Evolutionary conservation across 23 tunicate species (phyloP).

Genomic region (Trididemnum nubilum): DNA sequence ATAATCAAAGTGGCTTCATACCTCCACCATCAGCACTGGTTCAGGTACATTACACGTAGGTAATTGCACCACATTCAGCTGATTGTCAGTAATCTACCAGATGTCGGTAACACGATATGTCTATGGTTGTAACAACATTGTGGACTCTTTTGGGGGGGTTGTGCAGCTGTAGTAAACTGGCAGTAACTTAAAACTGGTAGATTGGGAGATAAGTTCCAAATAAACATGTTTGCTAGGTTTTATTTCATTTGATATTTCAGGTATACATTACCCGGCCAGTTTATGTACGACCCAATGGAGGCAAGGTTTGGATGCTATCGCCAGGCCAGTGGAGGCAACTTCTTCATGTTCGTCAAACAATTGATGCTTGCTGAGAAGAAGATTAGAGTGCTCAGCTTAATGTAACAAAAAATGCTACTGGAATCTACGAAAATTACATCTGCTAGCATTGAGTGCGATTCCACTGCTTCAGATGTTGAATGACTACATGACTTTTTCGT

Average conservation of each 20-base stretch:
- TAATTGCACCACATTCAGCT: not conserved
- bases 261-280: not conserved
- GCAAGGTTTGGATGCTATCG: not conserved
- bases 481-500: not conserved
- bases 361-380: constrained; percentile 20
- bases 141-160: not conserved
- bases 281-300: constrained; percentile 1
- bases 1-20: constrained; percentile 6
- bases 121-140: not conserved
- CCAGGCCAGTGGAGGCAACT: constrained; percentile 7
- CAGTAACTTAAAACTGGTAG: not conserved
- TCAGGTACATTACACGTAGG: constrained; percentile 1
- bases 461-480: not conserved
- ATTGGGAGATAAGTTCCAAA: not conserved
- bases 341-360: constrained; percentile 18
- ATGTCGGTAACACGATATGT: not conserved
- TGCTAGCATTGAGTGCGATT: not conserved
- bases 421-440: not conserved
- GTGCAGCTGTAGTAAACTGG: not conserved
- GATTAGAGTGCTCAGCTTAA: constrained; percentile 3
- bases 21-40: constrained; percentile 11
- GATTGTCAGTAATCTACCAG: not conserved
- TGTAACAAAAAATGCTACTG: not conserved
- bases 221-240: not conserved
- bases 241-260: not conserved